phyloP scores from a whole-genome alignment of 2,797 vertebrate species.

The Galago senegalensis region DNA sequence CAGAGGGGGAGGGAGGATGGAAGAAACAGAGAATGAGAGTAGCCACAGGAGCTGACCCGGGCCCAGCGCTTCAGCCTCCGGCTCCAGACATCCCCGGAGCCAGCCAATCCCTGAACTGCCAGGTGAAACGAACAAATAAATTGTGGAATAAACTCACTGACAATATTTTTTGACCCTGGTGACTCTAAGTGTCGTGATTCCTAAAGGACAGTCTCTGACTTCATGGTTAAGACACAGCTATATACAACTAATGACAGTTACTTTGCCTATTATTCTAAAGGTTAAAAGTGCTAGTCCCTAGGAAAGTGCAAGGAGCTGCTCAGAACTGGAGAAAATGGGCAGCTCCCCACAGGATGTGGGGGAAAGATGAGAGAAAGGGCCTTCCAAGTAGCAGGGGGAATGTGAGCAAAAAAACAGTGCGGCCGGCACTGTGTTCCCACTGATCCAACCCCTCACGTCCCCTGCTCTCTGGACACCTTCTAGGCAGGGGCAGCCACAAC shows the following conservation, averaged over 20 bases:
- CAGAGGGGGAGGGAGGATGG: fast-evolving
- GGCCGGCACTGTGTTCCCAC: neutral
- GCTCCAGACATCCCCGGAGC: neutral
- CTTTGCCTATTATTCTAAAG: neutral
- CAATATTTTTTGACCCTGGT: neutral
- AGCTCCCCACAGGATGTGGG: neutral
- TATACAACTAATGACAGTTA: neutral
- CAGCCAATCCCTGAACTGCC: neutral
- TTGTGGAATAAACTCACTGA: neutral
- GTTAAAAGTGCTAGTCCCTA: neutral
- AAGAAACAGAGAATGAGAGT: neutral
- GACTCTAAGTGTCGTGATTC: neutral
- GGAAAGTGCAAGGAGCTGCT: neutral
- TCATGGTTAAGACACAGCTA: conserved; percentile 10
- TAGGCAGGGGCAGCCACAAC: neutral
- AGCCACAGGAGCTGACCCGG: neutral
- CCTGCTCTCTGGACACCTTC: neutral
- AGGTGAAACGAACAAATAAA: neutral
- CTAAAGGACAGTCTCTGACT: neutral
- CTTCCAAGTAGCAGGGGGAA: neutral
- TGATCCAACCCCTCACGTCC: neutral
- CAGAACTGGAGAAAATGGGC: neutral
- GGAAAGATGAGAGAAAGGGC: neutral
- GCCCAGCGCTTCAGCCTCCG: neutral
- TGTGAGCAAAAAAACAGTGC: neutral